Evolutionary conservation across 2,113 vertebrate species (phyloP).

Genomic region (Centrocercus urophasianus): DNA sequence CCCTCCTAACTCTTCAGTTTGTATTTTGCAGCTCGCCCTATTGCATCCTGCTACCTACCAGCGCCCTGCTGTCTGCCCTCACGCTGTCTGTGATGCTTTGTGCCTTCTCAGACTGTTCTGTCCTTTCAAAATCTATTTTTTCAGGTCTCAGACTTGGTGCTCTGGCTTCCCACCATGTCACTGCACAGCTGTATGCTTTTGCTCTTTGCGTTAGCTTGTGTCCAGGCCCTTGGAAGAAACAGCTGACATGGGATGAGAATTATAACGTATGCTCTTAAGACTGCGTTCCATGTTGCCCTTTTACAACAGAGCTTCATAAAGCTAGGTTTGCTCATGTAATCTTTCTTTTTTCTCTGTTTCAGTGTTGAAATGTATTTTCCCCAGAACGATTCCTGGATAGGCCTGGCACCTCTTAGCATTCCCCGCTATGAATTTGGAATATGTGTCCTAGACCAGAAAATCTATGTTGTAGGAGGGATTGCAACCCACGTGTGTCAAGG

Average conservation of each 20-base stretch:
- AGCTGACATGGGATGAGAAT: accelerated
- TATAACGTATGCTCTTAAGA: accelerated
- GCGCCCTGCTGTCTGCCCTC: background rate
- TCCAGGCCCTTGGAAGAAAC: background rate
- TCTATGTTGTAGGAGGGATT: conserved; percentile 95
- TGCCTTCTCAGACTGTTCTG: background rate
- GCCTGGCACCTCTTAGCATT: conserved; percentile 91
- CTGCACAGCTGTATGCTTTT: accelerated
- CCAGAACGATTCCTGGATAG: conserved; percentile 97
- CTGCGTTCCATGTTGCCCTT: accelerated
- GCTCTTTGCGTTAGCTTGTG: accelerated
- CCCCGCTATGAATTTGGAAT: conserved; percentile 96
- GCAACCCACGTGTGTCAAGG: conserved; percentile 93
- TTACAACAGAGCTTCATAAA: too few relatives aligned
- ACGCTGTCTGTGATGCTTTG: accelerated
- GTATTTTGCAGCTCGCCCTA: background rate
- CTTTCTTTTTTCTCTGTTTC: conserved; percentile 33
- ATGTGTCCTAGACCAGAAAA: conserved; percentile 93
- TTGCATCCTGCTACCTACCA: background rate
- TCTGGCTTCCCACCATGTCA: accelerated
- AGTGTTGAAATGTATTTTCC: conserved; percentile 99
- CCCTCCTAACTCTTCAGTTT: background rate
- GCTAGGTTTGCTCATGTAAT: background rate
- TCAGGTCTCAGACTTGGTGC: accelerated
- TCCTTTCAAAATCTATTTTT: background rate